These are phyloP conservation scores for Cotesia vestalis DNA, from an alignment of 1,140 invertebrate genomes.

Conservation along the genomic window DNA sequence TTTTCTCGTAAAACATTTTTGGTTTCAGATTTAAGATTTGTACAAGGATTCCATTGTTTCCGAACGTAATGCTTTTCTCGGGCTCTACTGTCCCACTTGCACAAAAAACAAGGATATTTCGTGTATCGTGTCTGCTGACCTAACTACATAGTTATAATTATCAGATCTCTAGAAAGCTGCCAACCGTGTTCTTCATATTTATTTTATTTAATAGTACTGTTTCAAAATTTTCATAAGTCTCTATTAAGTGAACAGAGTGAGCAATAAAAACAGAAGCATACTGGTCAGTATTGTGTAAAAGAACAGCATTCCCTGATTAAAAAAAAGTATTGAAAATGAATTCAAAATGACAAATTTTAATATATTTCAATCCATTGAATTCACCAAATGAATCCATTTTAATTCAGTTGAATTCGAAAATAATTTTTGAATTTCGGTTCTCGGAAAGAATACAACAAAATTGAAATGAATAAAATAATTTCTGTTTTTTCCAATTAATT, in stretches of 20 bases:
- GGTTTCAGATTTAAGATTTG: constrained; percentile 38
- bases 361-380: too few relatives aligned
- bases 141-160: constrained; percentile 18
- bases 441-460: too few relatives aligned
- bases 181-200: constrained; percentile 25
- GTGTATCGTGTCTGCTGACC: constrained; percentile 12
- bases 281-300: constrained; percentile 44
- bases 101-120: constrained; percentile 48
- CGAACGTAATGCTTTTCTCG: constrained; percentile 41
- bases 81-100: constrained; percentile 48
- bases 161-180: constrained; percentile 22
- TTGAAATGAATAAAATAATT: too few relatives aligned
- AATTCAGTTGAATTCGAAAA: too few relatives aligned
- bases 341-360: too few relatives aligned
- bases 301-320: constrained; percentile 33
- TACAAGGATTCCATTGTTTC: constrained; percentile 40
- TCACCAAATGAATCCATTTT: too few relatives aligned
- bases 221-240: constrained; percentile 41
- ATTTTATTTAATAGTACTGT: constrained; percentile 4
- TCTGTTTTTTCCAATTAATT: too few relatives aligned
- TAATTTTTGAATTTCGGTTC: too few relatives aligned
- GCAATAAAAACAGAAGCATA: constrained; percentile 42
- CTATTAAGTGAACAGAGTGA: constrained; percentile 42
- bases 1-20: constrained; percentile 45
- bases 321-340: too few relatives aligned